These are phyloP conservation scores for Cyclura pinguis DNA, from an alignment of 2,797 vertebrate species.

Conservation along the genomic window DNA sequence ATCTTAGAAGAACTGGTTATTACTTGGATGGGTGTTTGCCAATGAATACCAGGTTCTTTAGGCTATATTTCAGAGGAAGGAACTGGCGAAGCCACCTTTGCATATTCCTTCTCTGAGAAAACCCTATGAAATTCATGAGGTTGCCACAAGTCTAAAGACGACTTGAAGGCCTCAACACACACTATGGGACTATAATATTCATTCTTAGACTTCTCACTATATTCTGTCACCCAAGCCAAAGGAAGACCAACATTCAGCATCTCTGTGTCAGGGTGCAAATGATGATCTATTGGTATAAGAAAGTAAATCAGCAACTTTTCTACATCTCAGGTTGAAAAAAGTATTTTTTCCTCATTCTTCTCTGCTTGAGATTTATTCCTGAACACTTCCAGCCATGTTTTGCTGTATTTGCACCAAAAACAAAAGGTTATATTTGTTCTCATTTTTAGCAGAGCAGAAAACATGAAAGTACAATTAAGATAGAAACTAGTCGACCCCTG, in stretches of 20 bases:
- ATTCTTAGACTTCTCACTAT: slow-evolving; percentile 26
- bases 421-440: slow-evolving; percentile 9
- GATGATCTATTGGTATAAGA: slow-evolving; percentile 33
- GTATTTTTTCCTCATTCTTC: slow-evolving; percentile 27
- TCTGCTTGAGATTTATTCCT: not conserved
- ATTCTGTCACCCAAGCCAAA: slow-evolving; percentile 28
- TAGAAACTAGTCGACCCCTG: not conserved
- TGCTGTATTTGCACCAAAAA: slow-evolving; percentile 14
- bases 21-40: no score
- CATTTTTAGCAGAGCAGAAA: slow-evolving; percentile 23
- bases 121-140: no score
- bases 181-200: slow-evolving; percentile 26
- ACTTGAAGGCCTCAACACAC: no score
- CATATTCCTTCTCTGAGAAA: no score
- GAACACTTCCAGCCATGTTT: not conserved
- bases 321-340: slow-evolving; percentile 30
- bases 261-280: slow-evolving; percentile 24
- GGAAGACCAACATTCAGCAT: not conserved
- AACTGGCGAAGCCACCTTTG: no score
- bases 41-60: no score
- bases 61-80: no score
- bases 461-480: slow-evolving; percentile 31
- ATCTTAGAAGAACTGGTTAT: no score
- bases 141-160: no score
- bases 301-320: slow-evolving; percentile 29